These are phyloP conservation scores for Lepidocyrtoides sp. DNA, from an alignment of 2,888 invertebrate species.

Conservation along the genomic window DNA sequence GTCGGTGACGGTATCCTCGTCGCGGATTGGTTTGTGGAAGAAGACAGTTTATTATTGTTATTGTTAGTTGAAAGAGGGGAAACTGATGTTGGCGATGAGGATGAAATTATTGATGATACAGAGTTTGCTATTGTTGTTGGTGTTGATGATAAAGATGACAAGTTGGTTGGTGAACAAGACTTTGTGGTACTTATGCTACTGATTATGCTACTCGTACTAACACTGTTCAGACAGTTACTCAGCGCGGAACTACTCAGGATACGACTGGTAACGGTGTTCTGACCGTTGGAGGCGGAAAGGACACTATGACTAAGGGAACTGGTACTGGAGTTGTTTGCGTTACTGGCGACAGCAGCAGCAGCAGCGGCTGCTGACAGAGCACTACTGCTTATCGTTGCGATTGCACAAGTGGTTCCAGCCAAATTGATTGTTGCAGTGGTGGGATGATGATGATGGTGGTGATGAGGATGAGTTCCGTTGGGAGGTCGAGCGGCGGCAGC, in stretches of 20 bases:
- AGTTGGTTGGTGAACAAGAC: constrained; percentile 67
- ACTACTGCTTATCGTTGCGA: constrained; percentile 74
- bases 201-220: constrained; percentile 74
- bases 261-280: constrained; percentile 38
- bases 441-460: constrained; percentile 54
- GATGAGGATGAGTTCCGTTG: constrained; percentile 64
- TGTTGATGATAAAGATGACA: constrained; percentile 22
- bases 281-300: constrained; percentile 10
- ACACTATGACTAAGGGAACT: constrained; percentile 48
- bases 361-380: constrained; percentile 61
- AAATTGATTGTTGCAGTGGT: constrained; percentile 61
- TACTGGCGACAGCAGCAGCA: constrained; percentile 54
- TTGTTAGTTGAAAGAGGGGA: constrained; percentile 51
- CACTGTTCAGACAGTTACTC: constrained; percentile 68
- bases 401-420: constrained; percentile 70
- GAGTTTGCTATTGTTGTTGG: constrained; percentile 39
- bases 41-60: constrained; percentile 76
- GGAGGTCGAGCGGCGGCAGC: constrained; percentile 58
- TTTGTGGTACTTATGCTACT: constrained; percentile 73
- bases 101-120: constrained; percentile 36
- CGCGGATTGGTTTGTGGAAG: constrained; percentile 59
- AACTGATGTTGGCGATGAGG: constrained; percentile 13
- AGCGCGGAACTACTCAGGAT: constrained; percentile 62
- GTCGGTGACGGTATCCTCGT: constrained; percentile 47
- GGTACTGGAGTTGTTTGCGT: constrained; percentile 37